Percentiles rank a stretch among this genome's conserved stretches.
Evolutionary conservation across 1,140 invertebrate species (phyloP).

Genomic region (Steinernema feltiae): DNA sequence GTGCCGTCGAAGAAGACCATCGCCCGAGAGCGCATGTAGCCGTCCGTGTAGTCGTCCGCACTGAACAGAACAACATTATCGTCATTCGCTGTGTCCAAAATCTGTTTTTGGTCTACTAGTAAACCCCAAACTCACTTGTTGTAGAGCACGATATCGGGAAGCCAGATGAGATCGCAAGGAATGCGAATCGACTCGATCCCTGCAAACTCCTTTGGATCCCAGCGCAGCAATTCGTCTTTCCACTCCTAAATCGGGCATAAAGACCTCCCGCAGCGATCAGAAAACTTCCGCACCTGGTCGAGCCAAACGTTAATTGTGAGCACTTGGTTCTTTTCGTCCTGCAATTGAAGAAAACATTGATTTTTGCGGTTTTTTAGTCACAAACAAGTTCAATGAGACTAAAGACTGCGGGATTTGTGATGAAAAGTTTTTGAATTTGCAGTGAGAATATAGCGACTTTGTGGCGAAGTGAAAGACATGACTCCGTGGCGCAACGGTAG

Average conservation of each 20-base stretch:
- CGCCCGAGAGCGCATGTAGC: conserved; percentile 60
- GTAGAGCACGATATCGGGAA: conserved; percentile 46
- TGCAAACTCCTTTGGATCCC: conserved; percentile 85
- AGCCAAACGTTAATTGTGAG: conserved; percentile 65
- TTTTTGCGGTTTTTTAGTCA: too few species aligned
- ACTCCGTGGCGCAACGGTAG: too few species aligned
- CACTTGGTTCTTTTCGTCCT: conserved; percentile 67
- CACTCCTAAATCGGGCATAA: conserved; percentile 68
- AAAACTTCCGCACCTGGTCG: conserved; percentile 60
- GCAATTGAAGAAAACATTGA: conserved; percentile 19
- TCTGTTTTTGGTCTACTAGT: not conserved
- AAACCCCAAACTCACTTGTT: conserved; percentile 32
- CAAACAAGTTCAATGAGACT: too few species aligned
- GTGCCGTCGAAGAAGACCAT: conserved; percentile 60
- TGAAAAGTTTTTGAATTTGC: too few species aligned
- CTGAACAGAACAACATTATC: too few species aligned
- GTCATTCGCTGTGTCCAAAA: too few species aligned
- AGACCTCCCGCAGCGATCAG: too few species aligned
- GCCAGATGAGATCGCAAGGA: conserved; percentile 61
- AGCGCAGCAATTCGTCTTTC: conserved; percentile 83
- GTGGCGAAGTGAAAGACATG: too few species aligned
- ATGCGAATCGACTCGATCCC: conserved; percentile 85
- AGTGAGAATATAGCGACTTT: too few species aligned
- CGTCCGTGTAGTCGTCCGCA: conserved; percentile 62
- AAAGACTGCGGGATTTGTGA: too few species aligned